Conservation (phyloP, 1,140 invertebrate genomes). For the Eumaeus atala region DNA sequence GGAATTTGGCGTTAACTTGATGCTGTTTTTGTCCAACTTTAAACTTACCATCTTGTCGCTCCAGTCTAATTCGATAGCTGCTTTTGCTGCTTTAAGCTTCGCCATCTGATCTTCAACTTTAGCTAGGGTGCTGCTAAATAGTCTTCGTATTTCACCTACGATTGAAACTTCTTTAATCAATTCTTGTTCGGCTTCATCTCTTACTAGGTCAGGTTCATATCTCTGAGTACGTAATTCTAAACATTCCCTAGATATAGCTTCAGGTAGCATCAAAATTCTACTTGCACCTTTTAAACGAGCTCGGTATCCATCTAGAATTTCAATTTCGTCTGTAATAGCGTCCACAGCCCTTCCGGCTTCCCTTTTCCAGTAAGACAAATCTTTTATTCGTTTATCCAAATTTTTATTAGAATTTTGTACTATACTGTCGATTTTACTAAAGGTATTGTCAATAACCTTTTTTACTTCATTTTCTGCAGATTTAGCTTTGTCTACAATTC, state of each 20-base stretch:
- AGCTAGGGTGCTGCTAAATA: conserved; percentile 75
- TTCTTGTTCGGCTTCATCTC: conserved; percentile 88
- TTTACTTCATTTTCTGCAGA: conserved; percentile 36
- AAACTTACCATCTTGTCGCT: conserved; percentile 88
- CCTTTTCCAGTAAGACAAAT: conserved; percentile 79
- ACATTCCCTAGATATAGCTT: conserved; percentile 82
- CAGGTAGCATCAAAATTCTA: conserved; percentile 77
- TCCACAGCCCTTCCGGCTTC: conserved; percentile 77
- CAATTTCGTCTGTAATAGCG: conserved; percentile 80
- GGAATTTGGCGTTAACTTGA: conserved; percentile 77
- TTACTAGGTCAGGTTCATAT: conserved; percentile 85
- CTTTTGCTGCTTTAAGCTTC: conserved; percentile 84
- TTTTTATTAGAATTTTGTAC: conserved; percentile 77
- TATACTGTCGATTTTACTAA: conserved; percentile 75
- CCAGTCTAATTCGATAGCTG: conserved; percentile 88
- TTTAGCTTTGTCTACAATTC: conserved; percentile 48
- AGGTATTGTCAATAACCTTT: conserved; percentile 56
- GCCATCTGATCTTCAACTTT: conserved; percentile 84
- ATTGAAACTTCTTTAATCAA: conserved; percentile 83
- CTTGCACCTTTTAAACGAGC: conserved; percentile 78
- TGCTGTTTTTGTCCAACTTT: conserved; percentile 80
- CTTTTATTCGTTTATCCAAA: conserved; percentile 75
- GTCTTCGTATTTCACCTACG: conserved; percentile 78
- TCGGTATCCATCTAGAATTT: conserved; percentile 77
- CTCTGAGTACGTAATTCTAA: conserved; percentile 83